Evolutionary conservation across 1,140 invertebrate species (phyloP).

Genomic region (Euura saliciscinereae): DNA sequence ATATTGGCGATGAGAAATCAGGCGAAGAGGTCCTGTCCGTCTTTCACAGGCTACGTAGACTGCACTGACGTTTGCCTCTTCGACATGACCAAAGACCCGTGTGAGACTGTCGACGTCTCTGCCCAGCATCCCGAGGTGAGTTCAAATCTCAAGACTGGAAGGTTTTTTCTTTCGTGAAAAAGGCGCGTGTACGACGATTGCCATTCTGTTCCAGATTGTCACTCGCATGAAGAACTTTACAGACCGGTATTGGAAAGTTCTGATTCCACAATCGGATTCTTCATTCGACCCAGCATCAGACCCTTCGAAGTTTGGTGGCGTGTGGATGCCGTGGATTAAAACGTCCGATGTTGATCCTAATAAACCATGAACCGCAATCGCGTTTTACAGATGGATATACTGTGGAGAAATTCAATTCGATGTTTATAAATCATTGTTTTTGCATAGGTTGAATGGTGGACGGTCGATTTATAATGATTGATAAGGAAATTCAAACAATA

Average conservation of each 20-base stretch:
- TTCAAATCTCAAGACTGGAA: not conserved
- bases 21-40: not conserved
- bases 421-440: too few relatives aligned
- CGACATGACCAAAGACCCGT: slow-evolving; percentile 18
- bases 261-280: slow-evolving; percentile 35
- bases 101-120: slow-evolving; percentile 16
- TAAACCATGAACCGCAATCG: too few relatives aligned
- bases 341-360: too few relatives aligned
- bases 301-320: slow-evolving; percentile 34
- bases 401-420: too few relatives aligned
- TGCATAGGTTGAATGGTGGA: too few relatives aligned
- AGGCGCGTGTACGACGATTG: not conserved
- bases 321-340: not conserved
- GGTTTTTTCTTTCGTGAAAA: not conserved
- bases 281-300: slow-evolving; percentile 38
- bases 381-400: too few relatives aligned
- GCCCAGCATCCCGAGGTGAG: slow-evolving; percentile 8
- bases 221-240: slow-evolving; percentile 27
- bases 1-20: not conserved
- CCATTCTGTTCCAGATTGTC: slow-evolving; percentile 20
- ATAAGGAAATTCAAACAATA: too few relatives aligned
- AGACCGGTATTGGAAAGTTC: slow-evolving; percentile 22
- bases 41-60: not conserved
- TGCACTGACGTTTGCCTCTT: slow-evolving; percentile 14
- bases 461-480: too few relatives aligned